Percentiles rank a stretch among this genome's conserved stretches.
Conservation (phyloP, 2,888 invertebrate species). For the Mimumesa dahlbomi region DNA sequence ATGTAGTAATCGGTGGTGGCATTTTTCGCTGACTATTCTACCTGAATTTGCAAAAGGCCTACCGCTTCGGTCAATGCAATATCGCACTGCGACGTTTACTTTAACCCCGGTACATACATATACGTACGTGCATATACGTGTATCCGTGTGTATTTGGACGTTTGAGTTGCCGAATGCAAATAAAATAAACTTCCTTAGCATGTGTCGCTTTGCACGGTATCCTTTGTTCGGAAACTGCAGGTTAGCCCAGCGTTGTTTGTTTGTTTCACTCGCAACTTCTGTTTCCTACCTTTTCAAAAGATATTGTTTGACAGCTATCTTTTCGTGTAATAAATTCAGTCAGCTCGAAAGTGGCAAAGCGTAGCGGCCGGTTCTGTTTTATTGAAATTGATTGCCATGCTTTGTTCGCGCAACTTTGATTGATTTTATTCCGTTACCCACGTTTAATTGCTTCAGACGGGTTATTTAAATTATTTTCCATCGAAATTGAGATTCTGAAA, state of each 20-base stretch:
- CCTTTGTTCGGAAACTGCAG: conserved; percentile 13
- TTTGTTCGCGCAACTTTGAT: too few species aligned
- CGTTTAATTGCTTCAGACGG: too few species aligned
- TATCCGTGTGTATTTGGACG: too few species aligned
- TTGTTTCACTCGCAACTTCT: conserved; percentile 17
- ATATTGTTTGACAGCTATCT: conserved; percentile 1
- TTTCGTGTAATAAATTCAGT: not conserved
- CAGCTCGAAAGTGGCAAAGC: not conserved
- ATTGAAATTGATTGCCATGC: not conserved
- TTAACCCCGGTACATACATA: too few species aligned
- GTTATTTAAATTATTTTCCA: too few species aligned
- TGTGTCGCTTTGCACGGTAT: not conserved
- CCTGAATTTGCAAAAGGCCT: not conserved
- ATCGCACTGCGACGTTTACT: not conserved
- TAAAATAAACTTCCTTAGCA: conserved; percentile 9
- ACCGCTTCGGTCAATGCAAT: not conserved
- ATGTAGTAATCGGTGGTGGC: not conserved
- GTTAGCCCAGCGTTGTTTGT: conserved; percentile 18
- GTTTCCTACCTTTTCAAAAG: conserved; percentile 12
- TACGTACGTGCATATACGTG: too few species aligned
- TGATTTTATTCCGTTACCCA: too few species aligned
- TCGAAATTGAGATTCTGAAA: too few species aligned
- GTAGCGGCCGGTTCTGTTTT: too few species aligned
- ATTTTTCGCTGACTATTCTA: conserved; percentile 3
- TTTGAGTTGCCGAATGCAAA: conserved; percentile 3